Evolutionary conservation across 23 tunicate genomes (phyloP).

Genomic region (Phallusia fumigata): DNA sequence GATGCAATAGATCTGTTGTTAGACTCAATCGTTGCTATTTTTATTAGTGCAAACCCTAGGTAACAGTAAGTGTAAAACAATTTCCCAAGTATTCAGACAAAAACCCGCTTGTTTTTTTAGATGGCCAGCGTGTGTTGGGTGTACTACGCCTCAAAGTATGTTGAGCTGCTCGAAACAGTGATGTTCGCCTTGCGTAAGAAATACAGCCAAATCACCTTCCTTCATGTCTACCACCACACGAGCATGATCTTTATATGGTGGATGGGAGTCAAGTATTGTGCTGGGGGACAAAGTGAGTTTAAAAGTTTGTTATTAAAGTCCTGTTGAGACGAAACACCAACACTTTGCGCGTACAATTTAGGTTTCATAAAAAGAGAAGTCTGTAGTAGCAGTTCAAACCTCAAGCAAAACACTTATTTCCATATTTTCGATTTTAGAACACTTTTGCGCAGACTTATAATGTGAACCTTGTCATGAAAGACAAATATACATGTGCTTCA

Average conservation of each 20-base stretch:
- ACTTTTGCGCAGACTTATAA: too few species aligned
- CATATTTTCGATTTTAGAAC: too few species aligned
- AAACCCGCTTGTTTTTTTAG: slow-evolving; percentile 9
- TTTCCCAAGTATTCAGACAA: too few species aligned
- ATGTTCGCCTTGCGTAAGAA: slow-evolving; percentile 77
- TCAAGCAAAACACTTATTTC: too few species aligned
- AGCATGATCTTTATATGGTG: slow-evolving; percentile 78
- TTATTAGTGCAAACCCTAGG: too few species aligned
- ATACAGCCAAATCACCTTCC: slow-evolving; percentile 67
- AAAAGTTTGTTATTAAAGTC: neutral
- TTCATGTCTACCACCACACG: slow-evolving; percentile 77
- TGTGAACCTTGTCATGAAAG: neutral
- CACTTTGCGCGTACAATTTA: neutral
- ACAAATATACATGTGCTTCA: too few species aligned
- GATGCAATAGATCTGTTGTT: neutral
- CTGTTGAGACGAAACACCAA: neutral
- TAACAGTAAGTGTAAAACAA: too few species aligned
- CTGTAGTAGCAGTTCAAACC: too few species aligned
- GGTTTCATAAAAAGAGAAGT: neutral
- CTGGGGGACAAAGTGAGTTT: slow-evolving; percentile 74
- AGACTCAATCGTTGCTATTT: neutral
- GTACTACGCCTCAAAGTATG: slow-evolving; percentile 75
- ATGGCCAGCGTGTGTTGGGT: slow-evolving; percentile 82
- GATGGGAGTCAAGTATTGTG: slow-evolving; percentile 56
- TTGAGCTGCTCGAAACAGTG: slow-evolving; percentile 67